Percentiles rank a stretch among this genome's conserved stretches.
These are phyloP conservation scores for Melanotaenia duboulayi DNA, from an alignment of 2,113 vertebrate species.

Conservation along the genomic window DNA sequence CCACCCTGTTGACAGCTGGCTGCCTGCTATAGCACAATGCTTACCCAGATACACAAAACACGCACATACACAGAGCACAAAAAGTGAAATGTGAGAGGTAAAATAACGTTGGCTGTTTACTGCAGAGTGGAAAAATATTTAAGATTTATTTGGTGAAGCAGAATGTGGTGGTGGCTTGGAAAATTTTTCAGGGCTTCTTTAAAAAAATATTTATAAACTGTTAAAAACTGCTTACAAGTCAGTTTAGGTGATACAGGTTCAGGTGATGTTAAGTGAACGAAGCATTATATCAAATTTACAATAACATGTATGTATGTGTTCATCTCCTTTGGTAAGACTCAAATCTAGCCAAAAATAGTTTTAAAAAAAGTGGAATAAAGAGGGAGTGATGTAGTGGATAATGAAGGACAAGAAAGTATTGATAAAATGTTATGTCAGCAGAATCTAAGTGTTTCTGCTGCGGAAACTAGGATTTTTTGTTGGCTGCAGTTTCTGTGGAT, in stretches of 20 bases:
- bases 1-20: slow-evolving; percentile 76
- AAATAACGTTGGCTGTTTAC: slow-evolving; percentile 33
- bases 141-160: slow-evolving; percentile 1
- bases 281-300: no score
- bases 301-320: no score
- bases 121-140: slow-evolving; percentile 18
- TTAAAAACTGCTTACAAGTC: not conserved
- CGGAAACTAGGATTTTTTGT: no score
- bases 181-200: not conserved
- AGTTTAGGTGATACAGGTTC: not conserved
- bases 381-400: no score
- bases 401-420: no score
- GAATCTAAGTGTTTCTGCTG: no score
- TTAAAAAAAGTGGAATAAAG: no score
- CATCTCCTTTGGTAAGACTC: no score
- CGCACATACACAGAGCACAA: slow-evolving; percentile 41
- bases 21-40: slow-evolving; percentile 67
- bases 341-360: no score
- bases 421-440: no score
- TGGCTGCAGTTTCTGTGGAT: no score
- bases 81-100: slow-evolving; percentile 39
- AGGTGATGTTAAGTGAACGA: not conserved
- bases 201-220: not conserved
- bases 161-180: not conserved
- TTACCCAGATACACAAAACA: slow-evolving; percentile 59